Evolutionary conservation across 2,113 vertebrate species (phyloP).

Genomic region (Peromyscus leucopus): DNA sequence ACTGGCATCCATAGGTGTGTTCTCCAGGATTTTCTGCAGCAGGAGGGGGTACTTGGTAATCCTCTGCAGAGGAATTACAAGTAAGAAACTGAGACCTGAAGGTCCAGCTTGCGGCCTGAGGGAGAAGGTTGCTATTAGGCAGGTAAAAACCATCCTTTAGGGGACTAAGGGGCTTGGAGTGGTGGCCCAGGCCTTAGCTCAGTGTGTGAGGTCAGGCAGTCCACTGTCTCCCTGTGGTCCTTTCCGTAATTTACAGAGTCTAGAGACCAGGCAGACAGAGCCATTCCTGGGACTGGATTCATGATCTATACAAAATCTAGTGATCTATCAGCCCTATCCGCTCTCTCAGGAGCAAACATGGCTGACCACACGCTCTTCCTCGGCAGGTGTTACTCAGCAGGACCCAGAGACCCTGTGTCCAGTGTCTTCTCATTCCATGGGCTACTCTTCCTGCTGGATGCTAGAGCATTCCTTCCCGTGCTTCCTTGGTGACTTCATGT

Average conservation of each 20-base stretch:
- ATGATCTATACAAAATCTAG: not conserved
- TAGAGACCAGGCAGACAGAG: not conserved
- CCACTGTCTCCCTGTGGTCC: not conserved
- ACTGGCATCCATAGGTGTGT: conserved; percentile 86
- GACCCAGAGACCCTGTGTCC: not conserved
- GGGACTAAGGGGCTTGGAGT: not conserved
- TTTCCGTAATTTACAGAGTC: not conserved
- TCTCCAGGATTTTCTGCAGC: conserved; percentile 96
- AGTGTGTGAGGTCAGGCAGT: not conserved
- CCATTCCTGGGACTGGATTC: not conserved
- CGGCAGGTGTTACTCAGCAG: not conserved
- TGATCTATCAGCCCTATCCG: accelerated
- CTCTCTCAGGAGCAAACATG: not conserved
- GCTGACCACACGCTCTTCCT: not conserved
- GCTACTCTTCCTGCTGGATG: not conserved
- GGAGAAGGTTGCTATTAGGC: conserved; percentile 70
- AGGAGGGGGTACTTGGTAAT: conserved; percentile 96
- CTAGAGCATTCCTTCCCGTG: not conserved
- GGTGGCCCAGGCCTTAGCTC: not conserved
- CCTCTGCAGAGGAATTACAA: conserved; percentile 97
- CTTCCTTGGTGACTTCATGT: not conserved
- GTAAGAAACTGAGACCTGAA: conserved; percentile 94
- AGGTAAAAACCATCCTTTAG: not conserved
- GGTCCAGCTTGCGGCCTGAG: conserved; percentile 92
- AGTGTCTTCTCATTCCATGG: not conserved